These are phyloP conservation scores for Manduca sexta DNA, from an alignment of 1,140 invertebrate genomes.

Conservation along the genomic window DNA sequence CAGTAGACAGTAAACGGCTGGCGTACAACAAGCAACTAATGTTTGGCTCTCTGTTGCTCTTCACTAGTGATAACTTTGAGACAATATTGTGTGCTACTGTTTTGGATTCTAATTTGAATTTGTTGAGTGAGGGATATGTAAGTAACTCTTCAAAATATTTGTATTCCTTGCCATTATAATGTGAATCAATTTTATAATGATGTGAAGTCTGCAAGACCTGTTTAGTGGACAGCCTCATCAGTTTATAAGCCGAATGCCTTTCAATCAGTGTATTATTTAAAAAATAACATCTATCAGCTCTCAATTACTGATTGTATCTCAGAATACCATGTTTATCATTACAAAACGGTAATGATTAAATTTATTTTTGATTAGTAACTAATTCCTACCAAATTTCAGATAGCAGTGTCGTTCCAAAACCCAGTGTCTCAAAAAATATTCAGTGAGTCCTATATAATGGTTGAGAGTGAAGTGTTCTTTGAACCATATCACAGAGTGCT, in stretches of 20 bases:
- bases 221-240: too few species aligned
- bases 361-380: too few species aligned
- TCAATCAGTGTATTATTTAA: too few species aligned
- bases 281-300: too few species aligned
- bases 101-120: slow-evolving; percentile 67
- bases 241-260: too few species aligned
- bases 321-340: too few species aligned
- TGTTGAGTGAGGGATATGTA: slow-evolving; percentile 58
- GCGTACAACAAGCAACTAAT: slow-evolving; percentile 74
- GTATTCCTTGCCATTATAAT: too few species aligned
- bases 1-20: slow-evolving; percentile 33
- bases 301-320: too few species aligned
- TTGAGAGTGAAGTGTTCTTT: slow-evolving; percentile 79
- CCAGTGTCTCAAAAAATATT: slow-evolving; percentile 43
- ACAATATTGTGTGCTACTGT: slow-evolving; percentile 82
- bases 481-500: slow-evolving; percentile 80
- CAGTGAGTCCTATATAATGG: slow-evolving; percentile 68
- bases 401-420: slow-evolving; percentile 46
- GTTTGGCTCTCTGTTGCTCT: slow-evolving; percentile 81
- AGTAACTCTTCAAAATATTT: slow-evolving; percentile 14
- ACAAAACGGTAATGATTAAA: not conserved
- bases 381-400: slow-evolving; percentile 27
- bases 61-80: slow-evolving; percentile 80
- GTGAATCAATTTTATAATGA: too few species aligned
- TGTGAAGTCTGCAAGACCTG: too few species aligned